phyloP scores from a whole-genome alignment of 2,888 invertebrate genomes.

The Polylopha cassiicola region DNA sequence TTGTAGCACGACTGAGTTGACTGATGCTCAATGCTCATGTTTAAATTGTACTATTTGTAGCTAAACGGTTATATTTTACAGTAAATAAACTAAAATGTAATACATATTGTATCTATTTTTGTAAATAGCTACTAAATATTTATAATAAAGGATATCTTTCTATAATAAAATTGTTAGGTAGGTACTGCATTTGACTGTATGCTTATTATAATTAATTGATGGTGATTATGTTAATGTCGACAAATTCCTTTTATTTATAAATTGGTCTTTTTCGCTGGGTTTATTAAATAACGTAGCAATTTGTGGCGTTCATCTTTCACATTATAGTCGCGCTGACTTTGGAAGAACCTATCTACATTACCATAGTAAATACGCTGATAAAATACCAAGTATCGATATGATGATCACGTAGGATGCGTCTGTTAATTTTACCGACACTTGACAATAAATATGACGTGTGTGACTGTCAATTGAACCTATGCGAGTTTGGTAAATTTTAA shows the following conservation, averaged over 20 bases:
- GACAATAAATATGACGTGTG: too few species aligned
- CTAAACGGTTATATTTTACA: too few species aligned
- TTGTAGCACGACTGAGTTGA: too few species aligned
- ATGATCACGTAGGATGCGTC: slow-evolving; percentile 34
- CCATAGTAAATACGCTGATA: slow-evolving; percentile 43
- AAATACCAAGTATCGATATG: slow-evolving; percentile 32
- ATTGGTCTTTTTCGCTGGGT: slow-evolving; percentile 31
- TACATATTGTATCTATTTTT: too few species aligned
- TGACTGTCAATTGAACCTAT: too few species aligned
- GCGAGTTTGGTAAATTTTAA: too few species aligned
- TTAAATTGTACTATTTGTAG: too few species aligned
- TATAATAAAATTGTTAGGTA: slow-evolving; percentile 14
- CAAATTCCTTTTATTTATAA: slow-evolving; percentile 31
- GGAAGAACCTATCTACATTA: slow-evolving; percentile 37
- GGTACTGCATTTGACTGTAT: slow-evolving; percentile 10
- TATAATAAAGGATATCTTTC: too few species aligned
- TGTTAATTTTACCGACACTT: slow-evolving; percentile 34
- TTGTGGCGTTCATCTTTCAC: slow-evolving; percentile 31
- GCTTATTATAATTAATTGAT: slow-evolving; percentile 22
- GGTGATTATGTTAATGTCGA: slow-evolving; percentile 36
- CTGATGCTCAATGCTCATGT: too few species aligned
- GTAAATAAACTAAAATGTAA: too few species aligned
- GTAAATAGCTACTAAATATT: too few species aligned
- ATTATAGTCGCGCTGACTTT: slow-evolving; percentile 32
- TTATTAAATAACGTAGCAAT: slow-evolving; percentile 41